Conservation (phyloP, 2,113 vertebrate species). For the Piprites chloris region DNA sequence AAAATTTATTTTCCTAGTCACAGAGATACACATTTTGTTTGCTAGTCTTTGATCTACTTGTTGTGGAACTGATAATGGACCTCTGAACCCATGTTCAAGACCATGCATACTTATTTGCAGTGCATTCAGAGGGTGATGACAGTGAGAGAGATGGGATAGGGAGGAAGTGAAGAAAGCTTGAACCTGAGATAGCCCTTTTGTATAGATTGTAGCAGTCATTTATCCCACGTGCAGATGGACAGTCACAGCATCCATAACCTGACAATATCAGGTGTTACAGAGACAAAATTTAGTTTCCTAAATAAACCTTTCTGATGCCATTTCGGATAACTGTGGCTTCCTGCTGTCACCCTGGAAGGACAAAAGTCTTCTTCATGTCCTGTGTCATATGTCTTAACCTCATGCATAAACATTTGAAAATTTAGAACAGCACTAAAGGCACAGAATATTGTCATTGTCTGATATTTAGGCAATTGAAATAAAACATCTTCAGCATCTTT, state of each 20-base stretch:
- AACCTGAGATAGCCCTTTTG: not conserved
- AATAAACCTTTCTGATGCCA: not conserved
- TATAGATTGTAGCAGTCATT: not conserved
- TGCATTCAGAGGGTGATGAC: not conserved
- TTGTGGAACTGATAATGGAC: not conserved
- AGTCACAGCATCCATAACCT: not conserved
- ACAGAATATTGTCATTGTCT: not conserved
- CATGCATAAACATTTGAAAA: not conserved
- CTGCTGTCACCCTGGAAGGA: not conserved
- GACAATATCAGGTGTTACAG: not conserved
- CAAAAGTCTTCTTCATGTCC: not conserved
- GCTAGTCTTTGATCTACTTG: not conserved
- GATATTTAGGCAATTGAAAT: not conserved
- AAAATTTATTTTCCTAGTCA: not conserved
- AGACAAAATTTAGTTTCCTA: not conserved
- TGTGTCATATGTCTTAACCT: not conserved
- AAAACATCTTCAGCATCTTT: not conserved
- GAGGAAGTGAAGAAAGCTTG: not conserved
- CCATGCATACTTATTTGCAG: too few species aligned
- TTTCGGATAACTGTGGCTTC: not conserved
- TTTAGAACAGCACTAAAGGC: not conserved
- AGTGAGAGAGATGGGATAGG: not conserved
- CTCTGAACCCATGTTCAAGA: not conserved
- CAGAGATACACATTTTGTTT: not conserved
- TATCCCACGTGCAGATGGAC: not conserved